These are phyloP conservation scores for Astropecten irregularis DNA, from an alignment of 53 echinoderm and acorn worm species.

Conservation along the genomic window DNA sequence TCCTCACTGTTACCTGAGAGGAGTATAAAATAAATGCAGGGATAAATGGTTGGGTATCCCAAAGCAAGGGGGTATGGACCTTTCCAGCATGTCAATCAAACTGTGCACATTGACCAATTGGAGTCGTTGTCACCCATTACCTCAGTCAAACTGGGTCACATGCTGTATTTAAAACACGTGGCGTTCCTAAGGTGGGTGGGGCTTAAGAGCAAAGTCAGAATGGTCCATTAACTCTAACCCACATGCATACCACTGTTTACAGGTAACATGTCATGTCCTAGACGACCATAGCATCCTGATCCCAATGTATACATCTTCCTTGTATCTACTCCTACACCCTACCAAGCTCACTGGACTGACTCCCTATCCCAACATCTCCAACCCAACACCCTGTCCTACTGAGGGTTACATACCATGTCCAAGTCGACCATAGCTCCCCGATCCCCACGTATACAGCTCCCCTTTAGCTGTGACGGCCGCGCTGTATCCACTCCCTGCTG, in stretches of 20 bases:
- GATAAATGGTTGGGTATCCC: too few species aligned
- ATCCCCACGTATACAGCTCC: constrained; percentile 92
- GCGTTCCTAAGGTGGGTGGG: too few species aligned
- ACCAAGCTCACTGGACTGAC: background rate
- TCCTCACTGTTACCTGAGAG: constrained; percentile 86
- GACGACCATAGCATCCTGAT: background rate
- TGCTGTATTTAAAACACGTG: too few species aligned
- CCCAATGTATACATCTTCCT: background rate
- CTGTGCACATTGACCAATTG: too few species aligned
- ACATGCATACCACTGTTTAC: background rate
- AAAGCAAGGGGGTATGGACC: too few species aligned
- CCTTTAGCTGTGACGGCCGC: constrained; percentile 77
- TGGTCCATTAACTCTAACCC: background rate
- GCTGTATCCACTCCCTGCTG: constrained; percentile 89
- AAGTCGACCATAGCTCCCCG: constrained; percentile 84
- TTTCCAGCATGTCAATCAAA: too few species aligned
- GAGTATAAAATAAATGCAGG: background rate
- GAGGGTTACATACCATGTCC: constrained; percentile 92
- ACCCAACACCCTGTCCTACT: too few species aligned
- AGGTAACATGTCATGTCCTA: background rate
- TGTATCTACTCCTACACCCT: too few species aligned
- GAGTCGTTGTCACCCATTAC: too few species aligned
- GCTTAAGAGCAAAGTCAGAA: too few species aligned
- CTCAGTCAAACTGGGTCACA: too few species aligned
- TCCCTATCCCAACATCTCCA: background rate